Evolutionary conservation across 92 coral and sea anemone genomes (phyloP).

Genomic region (Palythoa caribaeorum): DNA sequence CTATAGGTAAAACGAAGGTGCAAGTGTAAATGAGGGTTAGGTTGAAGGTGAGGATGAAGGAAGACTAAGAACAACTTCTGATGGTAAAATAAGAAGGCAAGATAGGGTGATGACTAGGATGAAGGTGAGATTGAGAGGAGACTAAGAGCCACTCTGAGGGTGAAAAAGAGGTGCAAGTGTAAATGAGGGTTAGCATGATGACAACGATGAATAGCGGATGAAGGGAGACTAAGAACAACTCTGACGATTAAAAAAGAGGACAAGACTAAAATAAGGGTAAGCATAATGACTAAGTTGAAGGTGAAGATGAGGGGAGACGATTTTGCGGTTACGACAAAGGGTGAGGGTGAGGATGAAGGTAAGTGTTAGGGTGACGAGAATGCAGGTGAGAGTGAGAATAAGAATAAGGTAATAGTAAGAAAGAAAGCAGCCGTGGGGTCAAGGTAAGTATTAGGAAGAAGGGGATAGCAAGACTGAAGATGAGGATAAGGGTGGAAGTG

Average conservation of each 20-base stretch:
- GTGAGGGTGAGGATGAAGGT: no score
- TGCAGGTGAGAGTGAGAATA: no score
- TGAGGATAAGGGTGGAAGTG: background rate
- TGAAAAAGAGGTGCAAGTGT: background rate
- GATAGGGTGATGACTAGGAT: background rate
- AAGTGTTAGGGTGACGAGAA: no score
- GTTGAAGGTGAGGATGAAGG: background rate
- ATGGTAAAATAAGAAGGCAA: background rate
- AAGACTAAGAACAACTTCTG: background rate
- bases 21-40: background rate
- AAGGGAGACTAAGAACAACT: background rate
- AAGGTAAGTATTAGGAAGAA: background rate
- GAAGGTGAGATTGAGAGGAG: background rate
- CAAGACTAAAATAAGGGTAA: no score
- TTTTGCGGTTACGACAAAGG: no score
- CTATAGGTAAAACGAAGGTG: background rate
- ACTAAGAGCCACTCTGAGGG: background rate
- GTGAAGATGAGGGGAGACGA: background rate
- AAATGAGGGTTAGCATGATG: background rate
- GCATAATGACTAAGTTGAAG: background rate
- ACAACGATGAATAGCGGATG: no score
- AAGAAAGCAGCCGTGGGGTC: background rate
- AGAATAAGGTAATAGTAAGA: no score
- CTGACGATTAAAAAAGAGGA: no score
- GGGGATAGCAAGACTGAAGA: background rate